phyloP scores from a whole-genome alignment of 2,888 invertebrate genomes.

The Netelia inedita region DNA sequence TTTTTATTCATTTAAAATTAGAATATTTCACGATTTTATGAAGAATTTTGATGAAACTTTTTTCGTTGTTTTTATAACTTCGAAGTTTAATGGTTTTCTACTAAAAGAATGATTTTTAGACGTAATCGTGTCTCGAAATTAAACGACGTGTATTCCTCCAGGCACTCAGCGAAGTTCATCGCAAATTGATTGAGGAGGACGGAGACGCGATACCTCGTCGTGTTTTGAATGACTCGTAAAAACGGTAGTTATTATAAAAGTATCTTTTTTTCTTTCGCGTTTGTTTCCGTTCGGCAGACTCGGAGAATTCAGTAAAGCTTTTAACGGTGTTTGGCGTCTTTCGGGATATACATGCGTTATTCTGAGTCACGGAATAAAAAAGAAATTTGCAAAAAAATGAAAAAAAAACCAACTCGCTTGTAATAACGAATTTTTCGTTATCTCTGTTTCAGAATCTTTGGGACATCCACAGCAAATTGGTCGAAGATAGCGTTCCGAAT shows the following conservation, averaged over 20 bases:
- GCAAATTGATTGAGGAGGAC: conserved; percentile 91
- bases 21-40: not conserved
- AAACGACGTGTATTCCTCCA: conserved; percentile 83
- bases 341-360: conserved; percentile 52
- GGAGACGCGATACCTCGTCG: conserved; percentile 80
- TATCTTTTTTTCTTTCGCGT: conserved; percentile 7
- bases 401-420: conserved; percentile 30
- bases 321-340: conserved; percentile 47
- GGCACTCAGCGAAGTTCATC: conserved; percentile 94
- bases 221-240: conserved; percentile 71
- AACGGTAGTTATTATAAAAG: conserved; percentile 65
- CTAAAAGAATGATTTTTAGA: no score
- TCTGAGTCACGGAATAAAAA: conserved; percentile 8
- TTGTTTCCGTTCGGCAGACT: not conserved
- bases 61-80: no score
- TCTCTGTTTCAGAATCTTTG: conserved; percentile 86
- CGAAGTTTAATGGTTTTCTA: no score
- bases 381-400: not conserved
- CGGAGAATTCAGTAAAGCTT: conserved; percentile 24
- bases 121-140: conserved; percentile 41
- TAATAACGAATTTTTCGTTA: conserved; percentile 56
- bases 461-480: conserved; percentile 85
- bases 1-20: not conserved
- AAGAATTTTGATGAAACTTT: not conserved
- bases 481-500: conserved; percentile 78